Evolutionary conservation across 2,888 invertebrate species (phyloP).

Genomic region (Sialis fuliginosa): DNA sequence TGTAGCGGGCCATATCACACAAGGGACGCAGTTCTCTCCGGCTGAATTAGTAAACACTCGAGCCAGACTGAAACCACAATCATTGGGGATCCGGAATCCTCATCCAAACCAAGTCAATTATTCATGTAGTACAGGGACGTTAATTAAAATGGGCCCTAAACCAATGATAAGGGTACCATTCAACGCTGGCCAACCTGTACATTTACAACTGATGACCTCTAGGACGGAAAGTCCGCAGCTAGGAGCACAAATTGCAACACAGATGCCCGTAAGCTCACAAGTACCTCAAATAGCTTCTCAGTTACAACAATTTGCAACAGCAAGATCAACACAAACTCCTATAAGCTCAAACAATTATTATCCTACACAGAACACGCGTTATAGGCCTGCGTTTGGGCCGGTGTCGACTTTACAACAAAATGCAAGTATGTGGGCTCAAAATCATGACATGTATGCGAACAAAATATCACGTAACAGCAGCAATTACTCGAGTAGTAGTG

Average conservation of each 20-base stretch:
- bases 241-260: constrained; percentile 21
- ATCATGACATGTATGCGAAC: constrained; percentile 16
- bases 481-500: constrained; percentile 18
- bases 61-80: constrained; percentile 20
- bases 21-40: constrained; percentile 14
- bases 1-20: constrained; percentile 17
- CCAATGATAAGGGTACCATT: constrained; percentile 16
- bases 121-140: constrained; percentile 12
- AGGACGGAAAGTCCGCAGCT: constrained; percentile 23
- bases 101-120: constrained; percentile 15
- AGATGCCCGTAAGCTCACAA: constrained; percentile 20
- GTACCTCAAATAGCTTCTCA: constrained; percentile 12
- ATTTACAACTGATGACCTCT: constrained; percentile 18
- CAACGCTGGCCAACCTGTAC: constrained; percentile 11
- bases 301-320: constrained; percentile 11
- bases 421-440: background rate
- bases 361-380: constrained; percentile 7
- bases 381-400: constrained; percentile 4
- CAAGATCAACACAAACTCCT: constrained; percentile 13
- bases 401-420: constrained; percentile 14
- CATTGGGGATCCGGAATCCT: constrained; percentile 14
- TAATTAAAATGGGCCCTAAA: constrained; percentile 11
- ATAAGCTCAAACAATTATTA: constrained; percentile 14
- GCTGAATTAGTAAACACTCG: background rate
- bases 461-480: constrained; percentile 12